These are phyloP conservation scores for Drosophila ercepeae DNA, from an alignment of 1,140 invertebrate species.

Conservation along the genomic window DNA sequence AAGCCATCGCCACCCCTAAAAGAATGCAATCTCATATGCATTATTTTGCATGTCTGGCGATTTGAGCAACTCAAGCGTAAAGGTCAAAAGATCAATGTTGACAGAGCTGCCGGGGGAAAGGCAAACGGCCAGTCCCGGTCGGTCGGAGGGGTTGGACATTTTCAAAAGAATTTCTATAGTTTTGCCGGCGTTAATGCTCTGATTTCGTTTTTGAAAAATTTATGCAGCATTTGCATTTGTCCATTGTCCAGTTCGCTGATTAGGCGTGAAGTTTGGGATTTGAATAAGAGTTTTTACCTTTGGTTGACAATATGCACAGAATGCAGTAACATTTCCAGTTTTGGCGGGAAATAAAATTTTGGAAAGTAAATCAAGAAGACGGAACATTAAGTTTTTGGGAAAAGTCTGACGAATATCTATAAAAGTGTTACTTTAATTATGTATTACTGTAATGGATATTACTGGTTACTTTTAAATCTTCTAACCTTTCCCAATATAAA, in stretches of 20 bases:
- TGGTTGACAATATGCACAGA: constrained; percentile 28
- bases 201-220: constrained; percentile 61
- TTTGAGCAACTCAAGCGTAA: constrained; percentile 70
- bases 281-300: constrained; percentile 57
- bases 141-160: constrained; percentile 12
- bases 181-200: constrained; percentile 64
- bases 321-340: constrained; percentile 20
- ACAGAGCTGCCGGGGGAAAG: constrained; percentile 44
- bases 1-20: constrained; percentile 59
- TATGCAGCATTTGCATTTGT: constrained; percentile 61
- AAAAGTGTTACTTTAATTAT: too few species aligned
- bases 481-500: neutral
- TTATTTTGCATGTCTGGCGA: constrained; percentile 81
- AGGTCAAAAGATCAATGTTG: constrained; percentile 79
- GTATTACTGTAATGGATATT: too few species aligned
- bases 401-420: too few species aligned
- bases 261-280: constrained; percentile 76
- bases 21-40: constrained; percentile 70
- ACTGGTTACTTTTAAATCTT: too few species aligned
- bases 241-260: constrained; percentile 65
- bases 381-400: neutral
- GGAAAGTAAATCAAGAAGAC: neutral
- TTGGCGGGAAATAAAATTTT: constrained; percentile 59
- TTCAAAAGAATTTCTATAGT: constrained; percentile 39
- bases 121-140: neutral